Base-by-base conservation (phyloP, 2,888 invertebrate species). In the Polymixis flavicincta region DNA sequence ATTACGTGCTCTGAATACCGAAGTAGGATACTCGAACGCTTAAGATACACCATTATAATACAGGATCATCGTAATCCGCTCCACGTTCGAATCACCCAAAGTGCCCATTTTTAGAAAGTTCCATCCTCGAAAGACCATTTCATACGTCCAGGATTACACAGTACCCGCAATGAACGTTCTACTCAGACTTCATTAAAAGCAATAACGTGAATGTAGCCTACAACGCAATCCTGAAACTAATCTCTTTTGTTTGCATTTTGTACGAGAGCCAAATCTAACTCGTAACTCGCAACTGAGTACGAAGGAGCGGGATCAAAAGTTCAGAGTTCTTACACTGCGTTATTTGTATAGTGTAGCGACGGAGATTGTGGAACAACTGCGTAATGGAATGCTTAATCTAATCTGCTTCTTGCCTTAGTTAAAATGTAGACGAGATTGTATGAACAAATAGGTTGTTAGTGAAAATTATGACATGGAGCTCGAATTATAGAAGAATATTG, bases 221-320 rank as follows among this genome's bases (percentile, higher is more conserved):
- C 87, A 90, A 89, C 88, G 91, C 92, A 91, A 93, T 92, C 89
- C 92, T 88, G 90, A 91, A 93, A 92, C 92, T 93, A 94, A 94
- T 93, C 93, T 92, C 92, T 92, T 92, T 93, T 92, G 92, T 93
- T 92, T 93, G 92, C 91, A 94, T 94, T 93, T 93, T 93, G 92
- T 90, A 93, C 90, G 90, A 92, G 92, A 89, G 90, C 87, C 87
- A 88, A 87, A 87, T 87, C 85, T 87, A 87, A 88, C 88, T 88
- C 91, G 91, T 92, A 90, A 91, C 91, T 92, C 90, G 91, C 91
- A 74, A 89, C 91, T 88, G 87, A 91, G 90, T 90, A 89, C 86
- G 88, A 90, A 90, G 88, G 87, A 86, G 76, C 86, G 85, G 85
- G 89, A 92, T 91, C 90, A 89, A 87, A 84, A 89, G 85, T 84